Evolutionary conservation across 2,797 vertebrate species (phyloP).

Genomic region (Gymnoscopelus microlampas): DNA sequence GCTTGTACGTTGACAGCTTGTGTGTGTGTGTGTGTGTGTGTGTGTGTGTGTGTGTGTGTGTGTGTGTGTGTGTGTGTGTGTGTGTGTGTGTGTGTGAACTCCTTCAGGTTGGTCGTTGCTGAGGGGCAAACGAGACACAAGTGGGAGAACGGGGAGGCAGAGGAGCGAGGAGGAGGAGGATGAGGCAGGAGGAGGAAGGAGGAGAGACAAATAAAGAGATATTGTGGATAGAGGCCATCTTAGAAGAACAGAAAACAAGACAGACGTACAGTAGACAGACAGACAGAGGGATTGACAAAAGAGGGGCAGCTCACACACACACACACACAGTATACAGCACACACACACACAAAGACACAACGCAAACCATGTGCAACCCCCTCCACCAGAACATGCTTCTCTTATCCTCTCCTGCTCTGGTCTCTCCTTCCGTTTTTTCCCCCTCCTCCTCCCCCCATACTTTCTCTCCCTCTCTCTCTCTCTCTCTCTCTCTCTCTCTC

Average conservation of each 20-base stretch:
- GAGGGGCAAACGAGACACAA: conserved; percentile 65
- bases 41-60: conserved; percentile 22
- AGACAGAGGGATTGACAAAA: conserved; percentile 59
- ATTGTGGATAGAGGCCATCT: too few species aligned
- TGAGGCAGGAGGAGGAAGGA: conserved; percentile 19
- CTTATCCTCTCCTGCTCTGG: conserved; percentile 66
- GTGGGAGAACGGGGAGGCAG: conserved; percentile 58
- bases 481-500: conserved; percentile 5
- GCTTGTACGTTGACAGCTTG: conserved; percentile 41
- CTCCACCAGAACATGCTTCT: conserved; percentile 73
- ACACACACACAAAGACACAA: conserved; percentile 7
- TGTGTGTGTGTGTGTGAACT: conserved; percentile 43
- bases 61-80: neutral
- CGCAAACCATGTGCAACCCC: conserved; percentile 66
- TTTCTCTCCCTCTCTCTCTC: conserved; percentile 57
- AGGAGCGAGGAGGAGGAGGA: conserved; percentile 38
- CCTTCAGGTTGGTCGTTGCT: conserved; percentile 65
- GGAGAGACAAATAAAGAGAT: conserved; percentile 20
- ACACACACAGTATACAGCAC: conserved; percentile 19
- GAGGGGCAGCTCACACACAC: conserved; percentile 20
- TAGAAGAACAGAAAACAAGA: conserved; percentile 13
- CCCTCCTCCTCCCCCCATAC: conserved; percentile 55
- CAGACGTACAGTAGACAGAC: conserved; percentile 38
- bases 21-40: conserved; percentile 47
- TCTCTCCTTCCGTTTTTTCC: conserved; percentile 72